Conservation (phyloP, 2,797 vertebrate genomes). For the Pangasius mekongensis region DNA sequence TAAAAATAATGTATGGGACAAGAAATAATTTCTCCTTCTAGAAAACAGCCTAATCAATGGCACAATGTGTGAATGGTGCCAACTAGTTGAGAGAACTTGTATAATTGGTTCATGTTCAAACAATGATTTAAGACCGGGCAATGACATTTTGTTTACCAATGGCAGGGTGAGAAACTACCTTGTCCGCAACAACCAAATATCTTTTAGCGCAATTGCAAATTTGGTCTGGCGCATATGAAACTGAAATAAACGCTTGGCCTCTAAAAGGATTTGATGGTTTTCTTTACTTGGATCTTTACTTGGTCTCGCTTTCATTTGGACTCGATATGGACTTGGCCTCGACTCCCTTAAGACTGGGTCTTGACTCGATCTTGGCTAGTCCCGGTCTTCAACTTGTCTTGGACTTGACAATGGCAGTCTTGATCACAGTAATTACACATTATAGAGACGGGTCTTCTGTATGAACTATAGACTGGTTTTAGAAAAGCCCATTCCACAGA, state of each 20-base stretch:
- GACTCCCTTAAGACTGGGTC: background rate
- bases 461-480: background rate
- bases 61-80: background rate
- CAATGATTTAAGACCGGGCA: background rate
- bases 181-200: background rate
- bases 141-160: background rate
- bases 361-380: background rate
- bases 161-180: background rate
- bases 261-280: background rate
- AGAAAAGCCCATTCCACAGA: background rate
- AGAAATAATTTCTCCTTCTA: background rate
- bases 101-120: background rate
- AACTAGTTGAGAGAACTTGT: background rate
- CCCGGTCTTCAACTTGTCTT: background rate
- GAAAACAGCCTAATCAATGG: background rate
- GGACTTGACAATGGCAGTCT: background rate
- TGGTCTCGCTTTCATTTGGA: background rate
- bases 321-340: background rate
- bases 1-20: background rate
- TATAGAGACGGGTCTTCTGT: background rate
- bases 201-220: background rate
- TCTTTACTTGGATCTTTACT: background rate
- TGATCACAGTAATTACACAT: background rate
- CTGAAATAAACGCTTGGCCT: background rate
- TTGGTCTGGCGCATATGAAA: background rate